Conservation (phyloP, 23 tunicate species). For the Clavelina lepadiformis region DNA sequence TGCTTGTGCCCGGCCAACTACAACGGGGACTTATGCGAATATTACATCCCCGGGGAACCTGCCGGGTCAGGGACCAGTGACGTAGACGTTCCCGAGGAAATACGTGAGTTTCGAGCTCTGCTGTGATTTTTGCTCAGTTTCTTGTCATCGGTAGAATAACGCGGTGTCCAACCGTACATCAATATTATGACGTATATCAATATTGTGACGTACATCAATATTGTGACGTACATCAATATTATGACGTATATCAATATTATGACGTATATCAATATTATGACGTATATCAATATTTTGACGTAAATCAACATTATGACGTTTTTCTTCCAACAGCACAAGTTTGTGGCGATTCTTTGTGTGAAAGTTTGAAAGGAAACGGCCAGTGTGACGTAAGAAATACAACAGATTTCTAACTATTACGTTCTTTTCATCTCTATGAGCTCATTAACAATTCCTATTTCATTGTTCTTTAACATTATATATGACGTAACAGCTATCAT, state of each 20-base stretch:
- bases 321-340: constrained; percentile 30
- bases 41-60: constrained; percentile 32
- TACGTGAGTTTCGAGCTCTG: constrained; percentile 15
- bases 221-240: too few relatives aligned
- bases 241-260: too few relatives aligned
- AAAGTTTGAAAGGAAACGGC: constrained; percentile 14
- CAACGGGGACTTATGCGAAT: constrained; percentile 44
- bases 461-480: neutral
- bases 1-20: constrained; percentile 65
- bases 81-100: constrained; percentile 1
- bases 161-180: neutral
- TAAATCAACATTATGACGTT: constrained; percentile 1
- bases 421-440: too few relatives aligned
- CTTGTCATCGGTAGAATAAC: neutral
- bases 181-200: too few relatives aligned
- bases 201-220: too few relatives aligned
- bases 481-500: neutral
- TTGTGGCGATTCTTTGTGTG: constrained; percentile 27
- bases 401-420: too few relatives aligned
- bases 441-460: too few relatives aligned
- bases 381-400: constrained; percentile 57
- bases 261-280: too few relatives aligned
- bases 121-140: neutral
- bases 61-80: constrained; percentile 37
- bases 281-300: too few relatives aligned